Evolutionary conservation across 2,888 invertebrate genomes (phyloP).

Genomic region (Chymomyza amoena): DNA sequence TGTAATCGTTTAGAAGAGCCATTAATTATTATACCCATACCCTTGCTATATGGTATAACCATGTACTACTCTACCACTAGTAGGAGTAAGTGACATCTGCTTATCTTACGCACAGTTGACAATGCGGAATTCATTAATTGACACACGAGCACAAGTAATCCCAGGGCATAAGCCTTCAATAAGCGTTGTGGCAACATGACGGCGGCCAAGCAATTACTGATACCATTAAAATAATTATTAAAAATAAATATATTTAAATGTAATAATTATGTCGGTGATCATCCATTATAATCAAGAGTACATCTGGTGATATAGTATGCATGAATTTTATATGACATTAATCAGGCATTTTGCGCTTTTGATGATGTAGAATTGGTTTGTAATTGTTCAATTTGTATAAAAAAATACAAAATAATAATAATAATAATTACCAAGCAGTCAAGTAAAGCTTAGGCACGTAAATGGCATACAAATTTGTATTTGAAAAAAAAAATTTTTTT

Average conservation of each 20-base stretch:
- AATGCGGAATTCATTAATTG: background rate
- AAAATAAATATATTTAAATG: slow-evolving; percentile 30
- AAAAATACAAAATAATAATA: slow-evolving; percentile 42
- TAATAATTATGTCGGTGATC: slow-evolving; percentile 19
- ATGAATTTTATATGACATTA: slow-evolving; percentile 36
- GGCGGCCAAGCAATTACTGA: slow-evolving; percentile 20
- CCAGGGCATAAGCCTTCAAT: background rate
- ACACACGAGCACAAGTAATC: background rate
- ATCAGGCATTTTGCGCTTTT: slow-evolving; percentile 50
- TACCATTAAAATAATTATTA: slow-evolving; percentile 23
- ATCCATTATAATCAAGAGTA: slow-evolving; percentile 18
- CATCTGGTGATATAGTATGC: background rate
- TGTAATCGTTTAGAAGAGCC: background rate
- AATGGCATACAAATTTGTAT: slow-evolving; percentile 14
- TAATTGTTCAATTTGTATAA: background rate
- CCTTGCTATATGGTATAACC: slow-evolving; percentile 8
- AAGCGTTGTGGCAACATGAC: background rate
- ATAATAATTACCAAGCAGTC: slow-evolving; percentile 19
- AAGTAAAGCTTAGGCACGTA: slow-evolving; percentile 16
- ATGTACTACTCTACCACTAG: no score
- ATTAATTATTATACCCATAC: background rate
- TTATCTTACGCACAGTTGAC: slow-evolving; percentile 24
- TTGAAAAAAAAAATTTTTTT: background rate
- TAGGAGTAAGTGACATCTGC: slow-evolving; percentile 32
- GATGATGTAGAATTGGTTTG: slow-evolving; percentile 55